Conservation (phyloP, 2,113 vertebrate genomes). For the Ctenodactylus gundi region DNA sequence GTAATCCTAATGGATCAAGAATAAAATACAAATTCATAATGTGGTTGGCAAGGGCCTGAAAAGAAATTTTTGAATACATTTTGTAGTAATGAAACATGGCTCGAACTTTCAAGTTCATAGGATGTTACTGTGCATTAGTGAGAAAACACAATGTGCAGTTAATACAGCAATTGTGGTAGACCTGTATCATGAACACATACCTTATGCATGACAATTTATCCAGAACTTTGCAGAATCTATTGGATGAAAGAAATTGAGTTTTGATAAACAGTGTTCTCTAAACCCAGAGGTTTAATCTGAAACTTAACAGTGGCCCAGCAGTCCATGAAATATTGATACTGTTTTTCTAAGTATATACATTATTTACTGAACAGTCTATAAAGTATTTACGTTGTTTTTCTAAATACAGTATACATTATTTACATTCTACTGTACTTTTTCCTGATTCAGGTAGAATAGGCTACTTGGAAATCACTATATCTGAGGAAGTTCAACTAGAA, state of each 20-base stretch:
- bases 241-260: slow-evolving; percentile 70
- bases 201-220: slow-evolving; percentile 54
- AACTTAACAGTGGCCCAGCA: slow-evolving; percentile 66
- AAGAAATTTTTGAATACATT: slow-evolving; percentile 4
- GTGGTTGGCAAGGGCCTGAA: neutral
- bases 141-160: slow-evolving; percentile 24
- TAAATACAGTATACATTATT: slow-evolving; percentile 79
- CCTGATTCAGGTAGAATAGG: slow-evolving; percentile 66
- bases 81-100: neutral
- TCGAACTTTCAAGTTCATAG: neutral
- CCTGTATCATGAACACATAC: slow-evolving; percentile 10
- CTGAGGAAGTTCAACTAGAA: neutral
- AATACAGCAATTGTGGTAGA: neutral
- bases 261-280: slow-evolving; percentile 72
- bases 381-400: slow-evolving; percentile 79
- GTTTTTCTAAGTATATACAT: slow-evolving; percentile 80
- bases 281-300: slow-evolving; percentile 72
- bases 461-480: slow-evolving; percentile 27
- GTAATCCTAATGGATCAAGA: slow-evolving; percentile 24
- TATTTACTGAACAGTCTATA: slow-evolving; percentile 78
- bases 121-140: neutral
- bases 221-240: slow-evolving; percentile 50
- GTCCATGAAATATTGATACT: slow-evolving; percentile 77
- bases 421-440: slow-evolving; percentile 68
- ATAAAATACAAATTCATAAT: slow-evolving; percentile 31